Percentiles rank a stretch among this genome's conserved stretches.
phyloP scores from a whole-genome alignment of 1,140 invertebrate genomes.

The Tyrophagus putrescentiae region DNA sequence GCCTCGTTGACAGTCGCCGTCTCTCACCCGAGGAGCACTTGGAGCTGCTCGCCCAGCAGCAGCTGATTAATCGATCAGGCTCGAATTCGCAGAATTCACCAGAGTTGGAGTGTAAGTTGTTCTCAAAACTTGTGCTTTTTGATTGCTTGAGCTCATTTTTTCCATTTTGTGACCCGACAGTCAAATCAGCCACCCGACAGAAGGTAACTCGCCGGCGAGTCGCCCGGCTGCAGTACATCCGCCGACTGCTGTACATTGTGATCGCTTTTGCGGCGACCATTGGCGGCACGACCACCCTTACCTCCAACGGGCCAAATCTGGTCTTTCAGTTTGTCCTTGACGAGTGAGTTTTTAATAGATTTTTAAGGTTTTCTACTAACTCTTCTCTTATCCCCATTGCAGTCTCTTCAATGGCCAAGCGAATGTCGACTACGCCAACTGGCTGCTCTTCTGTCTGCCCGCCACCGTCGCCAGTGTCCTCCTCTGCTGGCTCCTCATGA shows the following conservation, averaged over 20 bases:
- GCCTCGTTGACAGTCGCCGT: too few species aligned
- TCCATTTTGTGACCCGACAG: too few species aligned
- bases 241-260: constrained; percentile 19
- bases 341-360: constrained; percentile 34
- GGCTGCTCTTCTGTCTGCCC: constrained; percentile 23
- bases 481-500: constrained; percentile 9
- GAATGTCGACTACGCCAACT: constrained; percentile 23
- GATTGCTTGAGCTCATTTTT: too few species aligned
- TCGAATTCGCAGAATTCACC: too few species aligned
- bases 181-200: too few species aligned
- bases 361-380: background rate
- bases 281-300: constrained; percentile 67
- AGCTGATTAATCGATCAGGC: too few species aligned
- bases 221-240: background rate
- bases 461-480: constrained; percentile 11
- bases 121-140: too few species aligned
- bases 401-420: constrained; percentile 19
- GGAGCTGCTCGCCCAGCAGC: too few species aligned
- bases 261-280: constrained; percentile 62
- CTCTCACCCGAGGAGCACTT: too few species aligned
- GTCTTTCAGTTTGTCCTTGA: constrained; percentile 61
- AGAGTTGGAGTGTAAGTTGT: too few species aligned
- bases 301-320: constrained; percentile 72
- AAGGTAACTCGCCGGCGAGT: too few species aligned
- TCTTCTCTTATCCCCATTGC: background rate